Conservation (phyloP, 2,888 invertebrate species). For the Dione vanillae region DNA sequence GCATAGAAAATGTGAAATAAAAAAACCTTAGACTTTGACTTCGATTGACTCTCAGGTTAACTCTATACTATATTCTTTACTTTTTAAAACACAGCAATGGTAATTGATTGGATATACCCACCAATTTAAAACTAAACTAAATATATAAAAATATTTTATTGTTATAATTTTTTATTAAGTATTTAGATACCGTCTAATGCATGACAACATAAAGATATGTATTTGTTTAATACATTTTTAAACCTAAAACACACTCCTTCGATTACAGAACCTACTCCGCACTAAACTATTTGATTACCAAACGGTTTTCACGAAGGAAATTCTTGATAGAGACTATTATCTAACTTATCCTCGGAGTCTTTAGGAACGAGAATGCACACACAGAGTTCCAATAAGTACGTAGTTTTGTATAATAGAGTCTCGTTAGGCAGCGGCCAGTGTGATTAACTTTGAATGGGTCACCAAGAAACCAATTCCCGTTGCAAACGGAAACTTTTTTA, state of each 20-base stretch:
- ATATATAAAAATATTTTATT: no score
- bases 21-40: no score
- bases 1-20: no score
- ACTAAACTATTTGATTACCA: slow-evolving; percentile 8
- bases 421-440: slow-evolving; percentile 18
- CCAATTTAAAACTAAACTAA: no score
- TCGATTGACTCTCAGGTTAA: no score
- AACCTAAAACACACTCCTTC: slow-evolving; percentile 3
- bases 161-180: no score
- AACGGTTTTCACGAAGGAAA: slow-evolving; percentile 3
- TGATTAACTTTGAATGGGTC: slow-evolving; percentile 21
- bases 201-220: not conserved
- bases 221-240: not conserved
- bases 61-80: no score
- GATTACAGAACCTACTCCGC: not conserved
- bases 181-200: no score
- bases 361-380: slow-evolving; percentile 10
- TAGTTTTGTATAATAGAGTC: slow-evolving; percentile 10
- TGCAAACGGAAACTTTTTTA: slow-evolving; percentile 11
- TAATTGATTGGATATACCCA: no score
- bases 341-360: slow-evolving; percentile 8
- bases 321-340: slow-evolving; percentile 8
- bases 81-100: no score
- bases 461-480: slow-evolving; percentile 10
- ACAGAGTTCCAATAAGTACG: slow-evolving; percentile 6